Percentiles rank a stretch among this genome's conserved stretches.
Conservation (phyloP, 2,113 vertebrate genomes). For the Centropus unirufus region DNA sequence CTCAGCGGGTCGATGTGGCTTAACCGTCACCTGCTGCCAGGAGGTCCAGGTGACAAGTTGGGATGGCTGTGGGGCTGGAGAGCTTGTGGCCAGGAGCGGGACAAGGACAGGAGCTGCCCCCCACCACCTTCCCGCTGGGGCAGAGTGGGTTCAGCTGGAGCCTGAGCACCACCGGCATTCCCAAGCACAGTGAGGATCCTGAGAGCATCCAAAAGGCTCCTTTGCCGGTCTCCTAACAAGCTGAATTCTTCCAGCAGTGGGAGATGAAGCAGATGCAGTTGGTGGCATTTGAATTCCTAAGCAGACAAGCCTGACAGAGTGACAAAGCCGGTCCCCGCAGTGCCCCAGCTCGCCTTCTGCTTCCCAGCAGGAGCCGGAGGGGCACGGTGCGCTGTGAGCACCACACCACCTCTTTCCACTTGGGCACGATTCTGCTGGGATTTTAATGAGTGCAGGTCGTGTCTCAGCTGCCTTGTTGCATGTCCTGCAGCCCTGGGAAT, state of each 20-base stretch:
- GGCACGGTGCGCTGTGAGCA: neutral
- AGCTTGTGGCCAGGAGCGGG: neutral
- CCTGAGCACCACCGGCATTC: neutral
- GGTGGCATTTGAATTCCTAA: constrained; percentile 54
- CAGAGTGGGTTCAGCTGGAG: neutral
- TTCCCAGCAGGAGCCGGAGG: neutral
- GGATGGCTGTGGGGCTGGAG: neutral
- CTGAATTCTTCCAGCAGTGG: neutral
- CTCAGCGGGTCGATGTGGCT: accelerated
- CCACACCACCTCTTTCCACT: neutral
- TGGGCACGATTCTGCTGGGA: constrained; percentile 48
- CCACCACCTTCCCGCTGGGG: neutral
- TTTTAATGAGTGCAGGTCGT: constrained; percentile 64
- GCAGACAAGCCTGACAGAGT: neutral
- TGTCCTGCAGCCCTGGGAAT: neutral
- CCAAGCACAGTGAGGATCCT: accelerated
- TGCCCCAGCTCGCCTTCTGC: constrained; percentile 11
- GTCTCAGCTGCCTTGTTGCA: accelerated
- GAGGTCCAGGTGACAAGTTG: neutral
- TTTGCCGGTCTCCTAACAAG: neutral
- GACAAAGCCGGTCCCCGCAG: neutral
- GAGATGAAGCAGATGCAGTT: constrained; percentile 10
- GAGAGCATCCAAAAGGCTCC: accelerated
- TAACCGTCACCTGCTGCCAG: neutral
- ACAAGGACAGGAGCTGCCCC: neutral